phyloP scores from a whole-genome alignment of 2,113 vertebrate genomes.

The Oncorhynchus mykiss region DNA sequence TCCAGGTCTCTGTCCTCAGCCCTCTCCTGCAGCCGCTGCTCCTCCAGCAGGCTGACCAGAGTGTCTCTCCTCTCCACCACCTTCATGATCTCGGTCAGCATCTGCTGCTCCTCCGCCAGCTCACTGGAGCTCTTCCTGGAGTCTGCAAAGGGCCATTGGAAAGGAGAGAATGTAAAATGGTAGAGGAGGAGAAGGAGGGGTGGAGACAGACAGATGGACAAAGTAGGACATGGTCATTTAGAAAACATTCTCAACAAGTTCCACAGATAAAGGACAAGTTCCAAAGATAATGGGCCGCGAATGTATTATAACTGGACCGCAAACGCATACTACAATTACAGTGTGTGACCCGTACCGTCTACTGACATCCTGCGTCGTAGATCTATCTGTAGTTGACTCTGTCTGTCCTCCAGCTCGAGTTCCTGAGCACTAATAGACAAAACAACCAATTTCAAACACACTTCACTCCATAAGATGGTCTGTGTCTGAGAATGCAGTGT shows the following conservation, averaged over 20 bases:
- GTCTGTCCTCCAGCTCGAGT: conserved; percentile 88
- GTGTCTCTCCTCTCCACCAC: conserved; percentile 84
- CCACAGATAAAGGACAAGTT: too few relatives aligned
- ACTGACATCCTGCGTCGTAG: conserved; percentile 78
- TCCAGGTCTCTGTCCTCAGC: conserved; percentile 82
- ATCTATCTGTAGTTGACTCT: conserved; percentile 84
- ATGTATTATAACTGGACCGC: too few relatives aligned
- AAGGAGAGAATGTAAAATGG: neutral
- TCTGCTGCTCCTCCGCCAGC: conserved; percentile 76
- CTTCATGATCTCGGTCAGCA: conserved; percentile 84
- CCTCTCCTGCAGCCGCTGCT: conserved; percentile 82
- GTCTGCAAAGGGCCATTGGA: conserved; percentile 65
- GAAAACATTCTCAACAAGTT: too few relatives aligned
- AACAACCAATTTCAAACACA: neutral
- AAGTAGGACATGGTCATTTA: too few relatives aligned
- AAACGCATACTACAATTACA: neutral
- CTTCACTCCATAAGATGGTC: neutral
- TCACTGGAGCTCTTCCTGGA: conserved; percentile 77
- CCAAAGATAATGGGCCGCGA: too few relatives aligned
- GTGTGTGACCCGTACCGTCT: conserved; percentile 73
- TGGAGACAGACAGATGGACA: too few relatives aligned
- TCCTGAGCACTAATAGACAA: conserved; percentile 81
- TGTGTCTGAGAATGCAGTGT: neutral
- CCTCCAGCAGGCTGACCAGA: conserved; percentile 81
- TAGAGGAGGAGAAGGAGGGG: too few relatives aligned